Conservation (phyloP, 1,140 invertebrate species). For the Wasmannia auropunctata region DNA sequence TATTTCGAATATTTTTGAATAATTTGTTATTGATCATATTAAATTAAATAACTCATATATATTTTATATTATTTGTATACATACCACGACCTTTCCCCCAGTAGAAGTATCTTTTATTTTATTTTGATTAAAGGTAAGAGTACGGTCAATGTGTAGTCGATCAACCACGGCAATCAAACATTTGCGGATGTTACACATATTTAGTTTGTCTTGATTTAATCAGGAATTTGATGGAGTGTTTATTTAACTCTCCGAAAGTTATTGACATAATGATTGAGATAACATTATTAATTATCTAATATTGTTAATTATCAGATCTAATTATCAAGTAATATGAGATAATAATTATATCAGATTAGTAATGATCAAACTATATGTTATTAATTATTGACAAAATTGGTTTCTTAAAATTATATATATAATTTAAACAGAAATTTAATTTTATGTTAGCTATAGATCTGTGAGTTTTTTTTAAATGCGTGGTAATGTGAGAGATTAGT, state of each 20-base stretch:
- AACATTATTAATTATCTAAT: background rate
- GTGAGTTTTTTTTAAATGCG: background rate
- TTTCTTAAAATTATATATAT: background rate
- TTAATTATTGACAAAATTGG: background rate
- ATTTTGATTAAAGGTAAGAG: conserved; percentile 1
- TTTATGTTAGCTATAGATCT: background rate
- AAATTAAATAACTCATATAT: too few relatives aligned
- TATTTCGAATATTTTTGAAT: background rate
- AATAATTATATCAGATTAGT: too few relatives aligned
- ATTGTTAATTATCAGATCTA: too few relatives aligned
- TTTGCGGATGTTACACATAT: conserved; percentile 8
- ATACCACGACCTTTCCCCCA: too few relatives aligned
- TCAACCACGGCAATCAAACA: background rate
- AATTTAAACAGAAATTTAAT: background rate
- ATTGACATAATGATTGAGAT: background rate
- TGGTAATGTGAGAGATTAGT: background rate
- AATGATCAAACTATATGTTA: background rate
- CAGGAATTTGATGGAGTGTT: background rate
- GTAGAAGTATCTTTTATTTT: background rate
- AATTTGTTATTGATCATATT: background rate
- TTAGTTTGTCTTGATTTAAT: conserved; percentile 26
- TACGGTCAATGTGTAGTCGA: background rate
- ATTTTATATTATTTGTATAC: conserved; percentile 4
- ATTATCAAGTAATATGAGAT: too few relatives aligned
- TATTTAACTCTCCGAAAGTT: background rate